Evolutionary conservation across 2,797 vertebrate species (phyloP).

Genomic region (Sitta carolinensis): DNA sequence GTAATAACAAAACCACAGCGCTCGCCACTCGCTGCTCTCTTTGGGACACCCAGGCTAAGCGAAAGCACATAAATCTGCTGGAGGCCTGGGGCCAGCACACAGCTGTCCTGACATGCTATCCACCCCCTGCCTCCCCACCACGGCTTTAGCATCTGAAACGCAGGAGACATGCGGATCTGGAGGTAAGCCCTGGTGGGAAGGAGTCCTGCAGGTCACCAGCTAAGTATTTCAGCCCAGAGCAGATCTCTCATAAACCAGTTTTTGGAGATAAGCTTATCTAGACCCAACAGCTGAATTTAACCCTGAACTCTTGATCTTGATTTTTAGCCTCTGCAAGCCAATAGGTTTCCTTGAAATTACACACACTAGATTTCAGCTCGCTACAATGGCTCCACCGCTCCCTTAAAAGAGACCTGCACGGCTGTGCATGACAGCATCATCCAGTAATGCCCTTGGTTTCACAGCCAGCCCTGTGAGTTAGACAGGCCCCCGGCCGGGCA

Average conservation of each 20-base stretch:
- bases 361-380: neutral
- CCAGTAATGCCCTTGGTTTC: conserved; percentile 41
- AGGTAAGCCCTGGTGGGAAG: conserved; percentile 45
- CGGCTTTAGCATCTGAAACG: neutral
- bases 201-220: conserved; percentile 17
- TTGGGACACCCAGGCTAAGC: conserved; percentile 15
- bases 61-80: neutral
- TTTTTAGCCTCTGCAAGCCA: conserved; percentile 15
- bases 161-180: neutral
- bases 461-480: conserved; percentile 1
- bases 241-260: conserved; percentile 51
- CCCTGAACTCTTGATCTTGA: conserved; percentile 62
- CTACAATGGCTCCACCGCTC: neutral
- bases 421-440: conserved; percentile 3
- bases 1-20: neutral
- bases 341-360: conserved; percentile 24
- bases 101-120: conserved; percentile 19
- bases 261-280: conserved; percentile 70
- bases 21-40: neutral
- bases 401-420: neutral
- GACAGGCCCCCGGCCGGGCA: neutral
- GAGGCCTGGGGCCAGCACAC: neutral
- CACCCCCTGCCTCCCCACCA: neutral
- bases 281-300: conserved; percentile 61
- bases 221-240: conserved; percentile 43